Percentiles rank a stretch among this genome's conserved stretches.
Evolutionary conservation across 2,113 vertebrate genomes (phyloP).

Genomic region (Cheilinus undulatus): DNA sequence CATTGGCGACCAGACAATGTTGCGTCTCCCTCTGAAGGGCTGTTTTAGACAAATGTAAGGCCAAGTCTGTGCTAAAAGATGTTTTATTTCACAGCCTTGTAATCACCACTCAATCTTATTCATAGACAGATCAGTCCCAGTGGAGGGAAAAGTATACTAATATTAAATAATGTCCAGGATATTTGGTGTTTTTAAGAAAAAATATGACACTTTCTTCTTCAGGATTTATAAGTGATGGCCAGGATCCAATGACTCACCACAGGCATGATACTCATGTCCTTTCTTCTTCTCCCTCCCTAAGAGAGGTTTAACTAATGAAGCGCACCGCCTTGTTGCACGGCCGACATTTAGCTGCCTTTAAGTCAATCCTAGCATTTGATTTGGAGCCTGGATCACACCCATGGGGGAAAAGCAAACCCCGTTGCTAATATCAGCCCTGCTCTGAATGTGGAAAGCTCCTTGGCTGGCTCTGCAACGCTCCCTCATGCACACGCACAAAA

Average conservation of each 20-base stretch:
- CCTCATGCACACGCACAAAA: conserved; percentile 41
- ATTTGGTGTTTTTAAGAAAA: conserved; percentile 15
- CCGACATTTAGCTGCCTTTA: conserved; percentile 57
- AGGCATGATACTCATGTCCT: conserved; percentile 47
- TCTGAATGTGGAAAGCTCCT: conserved; percentile 68
- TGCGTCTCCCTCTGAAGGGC: conserved; percentile 21
- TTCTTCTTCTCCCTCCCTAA: conserved; percentile 48
- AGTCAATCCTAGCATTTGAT: conserved; percentile 74
- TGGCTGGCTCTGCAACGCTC: conserved; percentile 44
- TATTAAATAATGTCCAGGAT: conserved; percentile 10
- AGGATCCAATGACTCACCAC: conserved; percentile 50
- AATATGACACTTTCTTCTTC: conserved; percentile 34
- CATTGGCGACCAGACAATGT: conserved; percentile 38
- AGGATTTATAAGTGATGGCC: conserved; percentile 30
- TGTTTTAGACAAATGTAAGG: conserved; percentile 35
- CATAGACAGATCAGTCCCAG: conserved; percentile 21
- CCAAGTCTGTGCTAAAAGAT: conserved; percentile 31
- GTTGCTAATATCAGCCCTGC: conserved; percentile 58
- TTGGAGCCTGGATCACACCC: conserved; percentile 67
- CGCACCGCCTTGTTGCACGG: conserved; percentile 58
- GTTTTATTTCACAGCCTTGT: conserved; percentile 12
- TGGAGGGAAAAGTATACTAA: conserved; percentile 1
- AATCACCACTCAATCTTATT: conserved; percentile 23
- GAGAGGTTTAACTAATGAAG: conserved; percentile 69
- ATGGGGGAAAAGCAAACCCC: conserved; percentile 40